phyloP scores from a whole-genome alignment of 2,113 vertebrate genomes.

The Cyphomyrus plagiostoma region DNA sequence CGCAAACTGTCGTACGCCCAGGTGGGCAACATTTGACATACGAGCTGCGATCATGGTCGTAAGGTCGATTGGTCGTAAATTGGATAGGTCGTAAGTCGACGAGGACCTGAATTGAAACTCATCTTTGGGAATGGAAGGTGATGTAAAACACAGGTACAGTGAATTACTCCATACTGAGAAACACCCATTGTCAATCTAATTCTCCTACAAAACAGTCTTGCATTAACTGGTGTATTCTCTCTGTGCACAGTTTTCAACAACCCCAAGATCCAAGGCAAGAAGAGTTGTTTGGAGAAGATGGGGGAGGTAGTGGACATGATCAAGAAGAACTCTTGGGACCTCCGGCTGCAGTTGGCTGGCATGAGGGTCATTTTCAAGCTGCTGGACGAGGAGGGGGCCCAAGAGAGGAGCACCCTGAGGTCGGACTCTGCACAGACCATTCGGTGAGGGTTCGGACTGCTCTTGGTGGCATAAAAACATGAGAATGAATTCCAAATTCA shows the following conservation, averaged over 20 bases:
- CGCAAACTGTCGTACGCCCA: no score
- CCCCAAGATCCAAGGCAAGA: conserved; percentile 55
- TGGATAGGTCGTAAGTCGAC: no score
- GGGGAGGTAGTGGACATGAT: conserved; percentile 64
- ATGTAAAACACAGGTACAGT: not conserved
- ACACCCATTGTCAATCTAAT: not conserved
- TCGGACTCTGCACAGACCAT: conserved; percentile 53
- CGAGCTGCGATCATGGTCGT: no score
- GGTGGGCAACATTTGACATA: no score
- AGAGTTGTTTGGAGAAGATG: conserved; percentile 60
- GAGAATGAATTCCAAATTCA: not conserved
- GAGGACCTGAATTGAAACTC: not conserved
- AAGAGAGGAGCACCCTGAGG: conserved; percentile 57
- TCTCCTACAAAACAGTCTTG: not conserved
- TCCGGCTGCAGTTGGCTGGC: conserved; percentile 60
- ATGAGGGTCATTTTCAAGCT: conserved; percentile 62
- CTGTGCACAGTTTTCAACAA: conserved; percentile 56
- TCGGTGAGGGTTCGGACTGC: conserved; percentile 45
- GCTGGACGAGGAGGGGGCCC: conserved; percentile 64
- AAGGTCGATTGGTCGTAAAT: no score
- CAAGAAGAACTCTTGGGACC: conserved; percentile 62
- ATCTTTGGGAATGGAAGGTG: not conserved
- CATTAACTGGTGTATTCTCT: not conserved
- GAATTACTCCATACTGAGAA: not conserved
- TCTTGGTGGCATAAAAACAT: not conserved